phyloP scores from a whole-genome alignment of 2,113 vertebrate genomes.

The Sinocyclocheilus maitianheensis region DNA sequence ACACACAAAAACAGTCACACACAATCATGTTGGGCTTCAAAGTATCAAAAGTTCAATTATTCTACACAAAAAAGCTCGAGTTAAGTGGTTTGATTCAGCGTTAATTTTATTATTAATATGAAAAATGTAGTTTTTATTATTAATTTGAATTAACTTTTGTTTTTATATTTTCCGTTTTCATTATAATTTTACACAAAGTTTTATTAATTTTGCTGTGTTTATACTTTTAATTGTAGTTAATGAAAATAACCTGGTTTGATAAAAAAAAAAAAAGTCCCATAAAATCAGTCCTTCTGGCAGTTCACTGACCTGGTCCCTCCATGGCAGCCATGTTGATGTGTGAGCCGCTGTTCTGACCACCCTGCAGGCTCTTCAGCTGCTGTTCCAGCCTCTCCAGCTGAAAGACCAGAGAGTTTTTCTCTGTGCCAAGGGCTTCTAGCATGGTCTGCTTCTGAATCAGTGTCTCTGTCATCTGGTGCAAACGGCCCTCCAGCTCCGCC shows the following conservation, averaged over 20 bases:
- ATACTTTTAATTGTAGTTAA: no score
- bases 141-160: neutral
- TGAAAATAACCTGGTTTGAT: no score
- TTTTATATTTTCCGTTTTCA: no score
- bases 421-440: constrained; percentile 94
- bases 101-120: neutral
- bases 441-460: constrained; percentile 99
- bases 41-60: neutral
- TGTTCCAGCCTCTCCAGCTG: constrained; percentile 93
- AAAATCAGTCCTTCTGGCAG: neutral
- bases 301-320: constrained; percentile 77
- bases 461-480: constrained; percentile 96
- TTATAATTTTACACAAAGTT: no score
- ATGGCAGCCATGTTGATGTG: constrained; percentile 87
- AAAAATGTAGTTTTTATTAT: no score
- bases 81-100: neutral
- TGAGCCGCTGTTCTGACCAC: constrained; percentile 73
- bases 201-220: no score
- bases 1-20: neutral
- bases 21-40: neutral
- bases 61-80: neutral
- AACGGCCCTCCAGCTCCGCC: constrained; percentile 88
- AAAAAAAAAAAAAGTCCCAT: neutral
- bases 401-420: constrained; percentile 92
- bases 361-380: constrained; percentile 84